These are phyloP conservation scores for Tapera naevia DNA, from an alignment of 2,797 vertebrate species.

Conservation along the genomic window DNA sequence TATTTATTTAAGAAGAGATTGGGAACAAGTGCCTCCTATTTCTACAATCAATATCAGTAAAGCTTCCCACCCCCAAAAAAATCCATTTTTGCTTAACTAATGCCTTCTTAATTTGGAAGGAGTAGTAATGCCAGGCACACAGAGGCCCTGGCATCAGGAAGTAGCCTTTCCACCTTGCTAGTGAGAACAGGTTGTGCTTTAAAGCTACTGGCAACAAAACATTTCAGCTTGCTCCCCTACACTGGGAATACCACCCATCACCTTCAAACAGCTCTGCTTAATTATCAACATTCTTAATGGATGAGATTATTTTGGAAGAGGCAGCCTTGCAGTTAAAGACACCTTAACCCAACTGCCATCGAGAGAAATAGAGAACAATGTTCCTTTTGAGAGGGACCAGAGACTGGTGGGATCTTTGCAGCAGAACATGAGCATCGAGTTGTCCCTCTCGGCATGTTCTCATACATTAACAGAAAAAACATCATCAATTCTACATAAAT, in stretches of 20 bases:
- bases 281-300: background rate
- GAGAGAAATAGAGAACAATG: background rate
- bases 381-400: background rate
- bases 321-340: background rate
- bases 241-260: background rate
- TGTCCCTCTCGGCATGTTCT: conserved; percentile 4
- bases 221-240: background rate
- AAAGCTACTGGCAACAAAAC: background rate
- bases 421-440: background rate
- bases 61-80: background rate
- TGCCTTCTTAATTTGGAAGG: background rate
- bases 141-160: background rate
- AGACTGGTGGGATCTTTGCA: background rate
- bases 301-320: conserved; percentile 1
- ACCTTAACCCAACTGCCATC: background rate
- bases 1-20: background rate
- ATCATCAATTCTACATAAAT: conserved; percentile 57
- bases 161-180: background rate
- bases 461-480: conserved; percentile 31
- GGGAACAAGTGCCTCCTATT: background rate
- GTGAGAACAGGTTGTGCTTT: background rate
- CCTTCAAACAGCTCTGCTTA: background rate
- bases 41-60: background rate
- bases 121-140: background rate
- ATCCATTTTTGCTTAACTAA: background rate